phyloP scores from a whole-genome alignment of 2,113 vertebrate genomes.

The Proteles cristata region DNA sequence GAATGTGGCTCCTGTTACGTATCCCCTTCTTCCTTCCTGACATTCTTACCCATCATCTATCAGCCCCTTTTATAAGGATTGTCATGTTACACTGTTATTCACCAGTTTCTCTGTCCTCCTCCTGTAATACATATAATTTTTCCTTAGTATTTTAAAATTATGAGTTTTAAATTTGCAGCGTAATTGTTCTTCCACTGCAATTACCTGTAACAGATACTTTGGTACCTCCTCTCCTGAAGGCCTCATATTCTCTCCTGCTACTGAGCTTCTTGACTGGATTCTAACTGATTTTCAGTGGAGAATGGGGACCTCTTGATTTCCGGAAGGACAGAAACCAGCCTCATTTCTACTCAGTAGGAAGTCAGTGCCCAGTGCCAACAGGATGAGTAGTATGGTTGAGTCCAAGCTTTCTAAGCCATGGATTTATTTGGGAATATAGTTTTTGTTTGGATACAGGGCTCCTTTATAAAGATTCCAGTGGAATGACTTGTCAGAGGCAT shows the following conservation, averaged over 20 bases:
- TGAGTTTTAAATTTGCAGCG: background rate
- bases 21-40: background rate
- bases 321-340: background rate
- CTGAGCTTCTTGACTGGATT: background rate
- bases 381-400: background rate
- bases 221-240: background rate
- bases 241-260: background rate
- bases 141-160: background rate
- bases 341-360: background rate
- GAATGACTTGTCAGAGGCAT: background rate
- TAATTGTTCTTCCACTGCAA: background rate
- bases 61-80: background rate
- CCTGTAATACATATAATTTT: background rate
- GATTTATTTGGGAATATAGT: background rate
- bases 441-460: background rate
- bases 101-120: background rate
- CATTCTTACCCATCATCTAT: background rate
- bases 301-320: background rate
- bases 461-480: background rate
- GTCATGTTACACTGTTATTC: background rate
- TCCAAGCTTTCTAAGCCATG: slow-evolving; percentile 14
- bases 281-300: background rate
- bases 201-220: background rate
- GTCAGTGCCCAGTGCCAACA: background rate
- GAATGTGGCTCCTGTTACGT: background rate